These are phyloP conservation scores for Epizoanthus stellaris DNA, from an alignment of 92 coral and sea anemone genomes.

Conservation along the genomic window DNA sequence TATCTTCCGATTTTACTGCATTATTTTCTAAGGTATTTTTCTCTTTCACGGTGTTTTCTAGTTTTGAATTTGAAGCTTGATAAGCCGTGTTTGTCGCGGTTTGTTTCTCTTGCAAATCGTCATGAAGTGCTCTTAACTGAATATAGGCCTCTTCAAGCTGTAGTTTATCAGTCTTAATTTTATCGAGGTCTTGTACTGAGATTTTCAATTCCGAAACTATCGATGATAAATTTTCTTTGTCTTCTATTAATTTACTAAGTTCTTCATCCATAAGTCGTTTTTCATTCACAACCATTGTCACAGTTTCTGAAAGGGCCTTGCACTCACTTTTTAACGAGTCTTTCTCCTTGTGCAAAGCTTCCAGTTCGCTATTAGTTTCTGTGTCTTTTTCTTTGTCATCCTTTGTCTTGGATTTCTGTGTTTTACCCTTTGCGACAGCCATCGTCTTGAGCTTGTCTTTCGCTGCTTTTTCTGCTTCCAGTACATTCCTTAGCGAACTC, in stretches of 20 bases:
- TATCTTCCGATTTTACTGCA: slow-evolving; percentile 63
- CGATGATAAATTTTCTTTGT: slow-evolving; percentile 61
- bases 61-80: slow-evolving; percentile 34
- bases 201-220: slow-evolving; percentile 61
- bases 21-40: slow-evolving; percentile 63
- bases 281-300: slow-evolving; percentile 79
- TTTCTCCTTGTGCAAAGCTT: slow-evolving; percentile 64
- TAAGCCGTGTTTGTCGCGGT: slow-evolving; percentile 55
- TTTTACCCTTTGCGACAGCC: slow-evolving; percentile 45
- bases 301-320: slow-evolving; percentile 81
- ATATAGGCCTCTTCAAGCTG: slow-evolving; percentile 62
- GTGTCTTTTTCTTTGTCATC: slow-evolving; percentile 27
- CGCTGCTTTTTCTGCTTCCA: slow-evolving; percentile 74
- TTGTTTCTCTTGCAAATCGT: slow-evolving; percentile 61
- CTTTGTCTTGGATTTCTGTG: slow-evolving; percentile 46
- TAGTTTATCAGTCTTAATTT: slow-evolving; percentile 61
- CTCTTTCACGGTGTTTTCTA: slow-evolving; percentile 55
- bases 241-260: slow-evolving; percentile 62
- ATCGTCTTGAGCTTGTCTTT: slow-evolving; percentile 58
- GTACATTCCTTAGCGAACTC: slow-evolving; percentile 56
- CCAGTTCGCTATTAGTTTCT: slow-evolving; percentile 52
- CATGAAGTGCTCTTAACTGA: slow-evolving; percentile 48
- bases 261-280: slow-evolving; percentile 72
- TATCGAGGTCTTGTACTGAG: slow-evolving; percentile 50
- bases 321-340: slow-evolving; percentile 76